Evolutionary conservation across 2,113 vertebrate genomes (phyloP).

Genomic region (Mixornis gularis): DNA sequence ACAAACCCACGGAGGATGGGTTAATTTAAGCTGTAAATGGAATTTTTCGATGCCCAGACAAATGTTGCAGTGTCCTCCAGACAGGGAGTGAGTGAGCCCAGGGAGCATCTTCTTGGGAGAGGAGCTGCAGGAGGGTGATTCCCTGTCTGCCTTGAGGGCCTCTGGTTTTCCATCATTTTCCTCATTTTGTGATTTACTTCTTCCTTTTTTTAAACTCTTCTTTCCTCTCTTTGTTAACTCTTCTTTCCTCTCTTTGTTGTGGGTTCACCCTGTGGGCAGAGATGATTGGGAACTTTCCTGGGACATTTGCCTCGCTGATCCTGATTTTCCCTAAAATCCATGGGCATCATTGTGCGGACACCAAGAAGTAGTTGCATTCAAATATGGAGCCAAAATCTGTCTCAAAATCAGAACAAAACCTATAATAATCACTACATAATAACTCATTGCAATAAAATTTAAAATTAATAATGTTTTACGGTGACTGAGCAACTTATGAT

Average conservation of each 20-base stretch:
- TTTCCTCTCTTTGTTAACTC: neutral
- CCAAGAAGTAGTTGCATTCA: accelerated
- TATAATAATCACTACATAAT: neutral
- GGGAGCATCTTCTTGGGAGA: neutral
- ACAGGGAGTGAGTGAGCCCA: neutral
- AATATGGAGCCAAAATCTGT: neutral
- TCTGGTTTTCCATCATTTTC: neutral
- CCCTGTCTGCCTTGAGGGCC: neutral
- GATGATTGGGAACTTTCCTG: neutral
- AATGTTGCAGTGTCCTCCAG: accelerated
- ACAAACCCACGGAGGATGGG: neutral
- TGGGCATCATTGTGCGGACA: neutral
- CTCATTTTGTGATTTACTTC: accelerated
- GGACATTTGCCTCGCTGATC: neutral
- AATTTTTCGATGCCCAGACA: neutral
- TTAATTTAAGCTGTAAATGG: neutral
- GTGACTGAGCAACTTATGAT: neutral
- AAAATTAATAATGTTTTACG: neutral
- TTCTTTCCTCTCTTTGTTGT: neutral
- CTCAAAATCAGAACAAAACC: neutral
- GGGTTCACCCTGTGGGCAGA: accelerated
- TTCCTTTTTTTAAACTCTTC: accelerated
- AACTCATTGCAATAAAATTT: neutral
- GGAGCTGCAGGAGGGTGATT: neutral
- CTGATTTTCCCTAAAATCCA: neutral